These are phyloP conservation scores for Cheilosia urbana DNA, from an alignment of 2,888 invertebrate genomes.

Conservation along the genomic window DNA sequence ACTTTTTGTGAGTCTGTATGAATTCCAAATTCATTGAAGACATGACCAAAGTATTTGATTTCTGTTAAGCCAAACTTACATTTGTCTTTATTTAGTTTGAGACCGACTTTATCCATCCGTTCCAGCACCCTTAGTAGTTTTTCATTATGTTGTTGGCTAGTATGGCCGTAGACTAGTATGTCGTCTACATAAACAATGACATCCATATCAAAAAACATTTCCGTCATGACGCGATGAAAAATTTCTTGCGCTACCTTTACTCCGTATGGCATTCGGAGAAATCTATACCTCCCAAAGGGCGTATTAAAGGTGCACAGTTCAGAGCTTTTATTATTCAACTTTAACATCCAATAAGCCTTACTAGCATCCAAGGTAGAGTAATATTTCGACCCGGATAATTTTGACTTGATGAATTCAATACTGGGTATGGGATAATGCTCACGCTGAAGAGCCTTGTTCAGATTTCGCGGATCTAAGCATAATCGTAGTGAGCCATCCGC, in stretches of 20 bases:
- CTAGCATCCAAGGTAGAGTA: constrained; percentile 25
- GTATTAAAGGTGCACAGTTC: constrained; percentile 41
- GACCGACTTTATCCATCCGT: constrained; percentile 32
- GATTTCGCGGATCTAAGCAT: constrained; percentile 41
- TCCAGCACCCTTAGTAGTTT: constrained; percentile 26
- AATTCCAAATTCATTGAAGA: constrained; percentile 22
- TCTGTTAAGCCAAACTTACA: too few species aligned
- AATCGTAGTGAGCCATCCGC: constrained; percentile 2
- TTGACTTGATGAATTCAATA: constrained; percentile 29
- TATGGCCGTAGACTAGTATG: constrained; percentile 22
- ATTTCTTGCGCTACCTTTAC: constrained; percentile 77
- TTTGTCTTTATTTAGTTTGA: constrained; percentile 39
- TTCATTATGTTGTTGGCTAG: constrained; percentile 27
- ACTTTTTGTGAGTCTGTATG: constrained; percentile 25
- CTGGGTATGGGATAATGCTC: constrained; percentile 6
- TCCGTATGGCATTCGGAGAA: constrained; percentile 76
- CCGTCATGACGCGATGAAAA: constrained; percentile 75
- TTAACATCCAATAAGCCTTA: constrained; percentile 39
- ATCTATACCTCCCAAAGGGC: constrained; percentile 75
- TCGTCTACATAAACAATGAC: constrained; percentile 57
- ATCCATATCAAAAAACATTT: constrained; percentile 34
- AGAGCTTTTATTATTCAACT: constrained; percentile 29
- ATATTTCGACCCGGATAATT: constrained; percentile 28
- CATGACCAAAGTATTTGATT: constrained; percentile 35
- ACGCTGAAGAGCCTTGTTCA: constrained; percentile 21